Evolutionary conservation across 1,140 invertebrate species (phyloP).

Genomic region (Heliothis virescens): DNA sequence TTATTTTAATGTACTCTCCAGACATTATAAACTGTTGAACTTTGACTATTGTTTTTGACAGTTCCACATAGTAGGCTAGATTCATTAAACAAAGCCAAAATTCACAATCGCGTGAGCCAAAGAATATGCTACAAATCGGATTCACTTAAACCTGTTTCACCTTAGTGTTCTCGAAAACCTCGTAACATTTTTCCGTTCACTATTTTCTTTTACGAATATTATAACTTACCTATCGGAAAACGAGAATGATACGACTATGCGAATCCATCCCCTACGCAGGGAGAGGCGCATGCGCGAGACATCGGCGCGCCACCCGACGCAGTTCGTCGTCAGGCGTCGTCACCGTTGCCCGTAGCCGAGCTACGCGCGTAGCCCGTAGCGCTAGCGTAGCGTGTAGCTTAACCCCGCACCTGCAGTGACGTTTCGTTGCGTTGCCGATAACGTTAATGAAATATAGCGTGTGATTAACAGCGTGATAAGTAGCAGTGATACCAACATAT

Average conservation of each 20-base stretch:
- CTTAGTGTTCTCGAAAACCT: not conserved
- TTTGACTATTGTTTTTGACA: slow-evolving; percentile 4
- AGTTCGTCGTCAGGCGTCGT: slow-evolving; percentile 65
- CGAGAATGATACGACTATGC: slow-evolving; percentile 72
- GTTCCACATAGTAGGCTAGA: not conserved
- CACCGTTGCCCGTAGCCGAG: slow-evolving; percentile 52
- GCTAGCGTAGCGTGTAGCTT: slow-evolving; percentile 62
- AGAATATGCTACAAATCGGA: not conserved
- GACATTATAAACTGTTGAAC: slow-evolving; percentile 5
- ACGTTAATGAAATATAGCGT: slow-evolving; percentile 47
- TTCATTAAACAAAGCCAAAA: not conserved
- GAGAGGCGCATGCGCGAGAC: slow-evolving; percentile 68
- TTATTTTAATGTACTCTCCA: not conserved
- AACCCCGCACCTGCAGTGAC: slow-evolving; percentile 59
- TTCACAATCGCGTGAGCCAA: too few relatives aligned
- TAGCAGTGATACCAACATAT: slow-evolving; percentile 41
- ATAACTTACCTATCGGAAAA: slow-evolving; percentile 65
- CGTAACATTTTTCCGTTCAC: slow-evolving; percentile 33
- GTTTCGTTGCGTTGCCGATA: slow-evolving; percentile 48
- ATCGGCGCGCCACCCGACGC: slow-evolving; percentile 70
- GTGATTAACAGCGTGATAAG: slow-evolving; percentile 41
- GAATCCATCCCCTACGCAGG: slow-evolving; percentile 76
- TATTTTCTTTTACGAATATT: slow-evolving; percentile 49
- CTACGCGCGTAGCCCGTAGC: slow-evolving; percentile 66
- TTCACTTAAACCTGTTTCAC: not conserved